phyloP scores from a whole-genome alignment of 2,113 vertebrate species.

The Athene noctua region DNA sequence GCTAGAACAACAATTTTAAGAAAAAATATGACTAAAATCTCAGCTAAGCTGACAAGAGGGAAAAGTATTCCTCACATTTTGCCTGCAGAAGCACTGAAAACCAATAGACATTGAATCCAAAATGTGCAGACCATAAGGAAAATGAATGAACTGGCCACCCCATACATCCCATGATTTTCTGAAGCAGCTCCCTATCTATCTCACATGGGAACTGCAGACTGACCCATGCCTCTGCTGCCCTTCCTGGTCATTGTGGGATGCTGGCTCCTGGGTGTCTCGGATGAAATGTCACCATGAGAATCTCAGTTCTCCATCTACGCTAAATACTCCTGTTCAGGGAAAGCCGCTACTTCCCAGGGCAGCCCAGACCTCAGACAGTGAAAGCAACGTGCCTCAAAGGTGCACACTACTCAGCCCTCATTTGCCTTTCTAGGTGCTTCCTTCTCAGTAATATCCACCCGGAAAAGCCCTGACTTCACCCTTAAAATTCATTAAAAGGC shows the following conservation, averaged over 20 bases:
- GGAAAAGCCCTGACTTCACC: neutral
- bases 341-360: neutral
- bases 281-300: neutral
- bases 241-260: neutral
- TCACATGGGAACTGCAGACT: neutral
- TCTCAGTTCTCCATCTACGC: neutral
- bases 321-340: neutral
- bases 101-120: fast-evolving
- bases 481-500: neutral
- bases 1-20: neutral
- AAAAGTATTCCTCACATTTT: neutral
- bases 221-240: neutral
- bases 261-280: neutral
- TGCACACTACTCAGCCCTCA: neutral
- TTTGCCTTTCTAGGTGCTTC: neutral
- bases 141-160: neutral
- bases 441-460: neutral
- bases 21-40: neutral
- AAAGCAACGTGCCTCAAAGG: neutral
- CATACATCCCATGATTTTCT: neutral
- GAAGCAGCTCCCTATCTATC: neutral
- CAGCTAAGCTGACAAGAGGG: neutral
- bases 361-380: neutral
- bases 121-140: neutral
- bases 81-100: neutral